Evolutionary conservation across 2,113 vertebrate genomes (phyloP).

Genomic region (Hippocampus barbouri): DNA sequence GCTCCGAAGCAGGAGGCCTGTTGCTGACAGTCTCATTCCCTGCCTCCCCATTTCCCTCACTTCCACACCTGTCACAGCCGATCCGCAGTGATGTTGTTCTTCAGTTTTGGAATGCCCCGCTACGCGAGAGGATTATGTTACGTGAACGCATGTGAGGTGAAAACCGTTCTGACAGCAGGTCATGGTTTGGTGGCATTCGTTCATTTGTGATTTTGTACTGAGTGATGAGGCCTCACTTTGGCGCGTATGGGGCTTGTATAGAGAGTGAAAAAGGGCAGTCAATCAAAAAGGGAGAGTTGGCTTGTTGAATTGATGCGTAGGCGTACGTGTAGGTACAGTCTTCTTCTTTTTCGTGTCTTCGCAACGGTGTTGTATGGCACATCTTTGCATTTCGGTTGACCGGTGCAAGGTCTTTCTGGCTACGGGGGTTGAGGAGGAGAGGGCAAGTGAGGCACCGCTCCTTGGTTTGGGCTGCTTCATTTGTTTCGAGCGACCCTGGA

Average conservation of each 20-base stretch:
- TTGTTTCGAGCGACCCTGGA: too few species aligned
- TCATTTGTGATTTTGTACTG: constrained; percentile 60
- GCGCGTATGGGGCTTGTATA: constrained; percentile 42
- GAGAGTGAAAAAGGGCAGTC: constrained; percentile 44
- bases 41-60: background rate
- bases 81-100: constrained; percentile 21
- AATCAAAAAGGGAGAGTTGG: constrained; percentile 18
- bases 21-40: constrained; percentile 46
- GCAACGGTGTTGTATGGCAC: too few species aligned
- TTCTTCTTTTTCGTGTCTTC: too few species aligned
- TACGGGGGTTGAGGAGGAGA: too few species aligned
- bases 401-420: too few species aligned
- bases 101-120: background rate
- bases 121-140: background rate
- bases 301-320: constrained; percentile 9
- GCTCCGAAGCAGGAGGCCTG: constrained; percentile 9
- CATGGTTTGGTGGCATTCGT: constrained; percentile 38
- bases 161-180: constrained; percentile 12
- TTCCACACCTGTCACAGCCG: constrained; percentile 20
- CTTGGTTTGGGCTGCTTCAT: too few species aligned
- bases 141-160: background rate
- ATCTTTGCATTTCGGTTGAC: too few species aligned
- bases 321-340: background rate
- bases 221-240: constrained; percentile 47
- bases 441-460: too few species aligned